These are phyloP conservation scores for Horisme vitalbata DNA, from an alignment of 2,888 invertebrate genomes.

Conservation along the genomic window DNA sequence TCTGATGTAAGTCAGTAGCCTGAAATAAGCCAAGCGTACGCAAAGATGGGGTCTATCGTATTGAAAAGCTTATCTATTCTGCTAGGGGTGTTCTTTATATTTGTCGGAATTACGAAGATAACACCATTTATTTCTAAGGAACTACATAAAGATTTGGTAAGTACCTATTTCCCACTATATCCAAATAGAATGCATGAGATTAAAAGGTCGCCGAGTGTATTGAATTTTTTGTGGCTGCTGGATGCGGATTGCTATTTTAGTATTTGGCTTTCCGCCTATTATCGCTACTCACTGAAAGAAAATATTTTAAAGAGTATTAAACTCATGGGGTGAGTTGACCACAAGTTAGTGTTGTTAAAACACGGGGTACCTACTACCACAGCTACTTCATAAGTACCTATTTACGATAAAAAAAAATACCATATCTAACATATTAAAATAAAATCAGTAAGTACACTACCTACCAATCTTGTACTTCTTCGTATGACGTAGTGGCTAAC, in stretches of 20 bases:
- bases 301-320: no score
- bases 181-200: no score
- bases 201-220: conserved; percentile 68
- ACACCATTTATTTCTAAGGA: conserved; percentile 96
- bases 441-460: no score
- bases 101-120: conserved; percentile 96
- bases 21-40: conserved; percentile 29
- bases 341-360: no score
- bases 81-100: conserved; percentile 96
- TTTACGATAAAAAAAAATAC: no score
- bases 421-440: no score
- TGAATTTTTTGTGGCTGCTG: conserved; percentile 69
- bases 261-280: conserved; percentile 81
- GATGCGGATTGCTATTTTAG: conserved; percentile 75
- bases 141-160: conserved; percentile 97
- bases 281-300: conserved; percentile 58
- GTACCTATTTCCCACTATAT: no score
- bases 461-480: no score
- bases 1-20: conserved; percentile 41
- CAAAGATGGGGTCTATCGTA: conserved; percentile 86
- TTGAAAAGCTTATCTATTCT: conserved; percentile 95
- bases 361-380: no score
- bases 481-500: no score
- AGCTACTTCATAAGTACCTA: no score
- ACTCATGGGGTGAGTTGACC: no score